Conservation (phyloP, 2,113 vertebrate genomes). For the Mustelus asterias region DNA sequence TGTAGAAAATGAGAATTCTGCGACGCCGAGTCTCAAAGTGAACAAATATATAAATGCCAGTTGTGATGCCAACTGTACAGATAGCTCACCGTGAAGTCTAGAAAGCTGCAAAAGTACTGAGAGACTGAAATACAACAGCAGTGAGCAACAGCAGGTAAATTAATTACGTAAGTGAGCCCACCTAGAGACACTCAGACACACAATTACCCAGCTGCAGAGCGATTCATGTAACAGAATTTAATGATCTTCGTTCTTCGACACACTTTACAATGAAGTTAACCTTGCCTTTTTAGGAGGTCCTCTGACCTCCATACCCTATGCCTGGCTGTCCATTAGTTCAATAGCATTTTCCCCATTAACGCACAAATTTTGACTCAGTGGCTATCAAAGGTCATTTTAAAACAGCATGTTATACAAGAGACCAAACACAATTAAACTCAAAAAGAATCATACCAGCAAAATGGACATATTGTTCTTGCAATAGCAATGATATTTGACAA, state of each 20-base stretch:
- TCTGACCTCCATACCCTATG: not conserved
- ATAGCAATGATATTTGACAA: not conserved
- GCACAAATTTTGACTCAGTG: not conserved
- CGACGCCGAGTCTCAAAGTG: not conserved
- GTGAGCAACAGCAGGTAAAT: slow-evolving; percentile 28
- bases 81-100: not conserved
- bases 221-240: not conserved
- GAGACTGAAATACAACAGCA: not conserved
- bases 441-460: not conserved
- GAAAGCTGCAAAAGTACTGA: not conserved
- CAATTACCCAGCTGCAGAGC: slow-evolving; percentile 3
- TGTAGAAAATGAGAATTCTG: not conserved
- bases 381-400: not conserved
- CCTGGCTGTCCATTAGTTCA: not conserved
- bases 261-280: not conserved
- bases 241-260: not conserved
- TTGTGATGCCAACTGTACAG: not conserved
- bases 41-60: not conserved
- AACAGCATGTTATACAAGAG: not conserved
- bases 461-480: not conserved
- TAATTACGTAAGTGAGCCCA: not conserved
- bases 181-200: not conserved
- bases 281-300: not conserved
- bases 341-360: too few relatives aligned
- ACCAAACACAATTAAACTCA: not conserved